Percentiles rank a stretch among this genome's conserved stretches.
Evolutionary conservation across 2,888 invertebrate genomes (phyloP).

Genomic region (Pocota personata): DNA sequence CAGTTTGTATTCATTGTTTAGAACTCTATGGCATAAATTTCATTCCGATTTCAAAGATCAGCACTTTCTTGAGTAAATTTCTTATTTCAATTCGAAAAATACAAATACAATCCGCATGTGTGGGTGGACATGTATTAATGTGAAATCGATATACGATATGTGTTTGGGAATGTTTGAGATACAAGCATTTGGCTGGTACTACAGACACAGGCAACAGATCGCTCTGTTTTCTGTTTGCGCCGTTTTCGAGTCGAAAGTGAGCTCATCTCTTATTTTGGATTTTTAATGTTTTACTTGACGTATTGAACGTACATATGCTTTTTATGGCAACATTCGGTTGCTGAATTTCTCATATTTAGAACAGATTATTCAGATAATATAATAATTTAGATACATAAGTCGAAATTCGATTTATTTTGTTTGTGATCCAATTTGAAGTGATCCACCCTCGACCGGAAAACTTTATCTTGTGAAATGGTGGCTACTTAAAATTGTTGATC

Average conservation of each 20-base stretch:
- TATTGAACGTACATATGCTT: neutral
- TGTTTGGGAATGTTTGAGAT: conserved; percentile 32
- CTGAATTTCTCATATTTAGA: conserved; percentile 24
- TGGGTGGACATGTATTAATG: conserved; percentile 59
- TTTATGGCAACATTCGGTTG: conserved; percentile 1
- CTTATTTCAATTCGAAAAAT: conserved; percentile 26
- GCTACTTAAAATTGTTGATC: conserved; percentile 1
- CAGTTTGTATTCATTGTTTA: neutral
- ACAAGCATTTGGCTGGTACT: conserved; percentile 21
- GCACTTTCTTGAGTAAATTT: conserved; percentile 34
- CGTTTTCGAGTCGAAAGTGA: conserved; percentile 53
- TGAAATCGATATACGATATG: conserved; percentile 37
- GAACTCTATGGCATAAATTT: neutral
- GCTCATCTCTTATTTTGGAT: conserved; percentile 65
- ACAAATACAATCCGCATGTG: conserved; percentile 37
- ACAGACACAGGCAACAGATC: conserved; percentile 23
- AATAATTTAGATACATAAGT: conserved; percentile 14
- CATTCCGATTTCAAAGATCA: conserved; percentile 34
- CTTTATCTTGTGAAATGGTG: neutral
- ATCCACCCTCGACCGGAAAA: conserved; percentile 35
- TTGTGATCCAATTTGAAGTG: neutral
- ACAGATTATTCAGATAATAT: conserved; percentile 5
- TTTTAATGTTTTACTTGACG: conserved; percentile 43
- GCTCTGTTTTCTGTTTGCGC: conserved; percentile 8
- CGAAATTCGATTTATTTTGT: conserved; percentile 4